Base-by-base conservation (phyloP, 2,888 invertebrate species). In the Anthoptus insignis region DNA sequence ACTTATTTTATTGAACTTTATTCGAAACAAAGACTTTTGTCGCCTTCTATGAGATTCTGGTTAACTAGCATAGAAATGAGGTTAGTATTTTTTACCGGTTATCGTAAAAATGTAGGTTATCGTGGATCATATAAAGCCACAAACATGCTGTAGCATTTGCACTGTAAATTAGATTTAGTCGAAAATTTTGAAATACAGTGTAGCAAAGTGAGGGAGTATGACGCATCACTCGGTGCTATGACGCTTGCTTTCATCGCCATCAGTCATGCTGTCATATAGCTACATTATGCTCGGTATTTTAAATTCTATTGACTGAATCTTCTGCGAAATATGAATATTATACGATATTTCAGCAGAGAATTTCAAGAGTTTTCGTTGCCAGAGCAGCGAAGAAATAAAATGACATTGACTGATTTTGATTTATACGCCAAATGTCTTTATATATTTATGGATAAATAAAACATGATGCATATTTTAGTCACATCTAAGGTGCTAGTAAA, bases 201-300 rank as follows among this genome's bases (percentile, higher is more conserved):
- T 11, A 13, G 66, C 65, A 50, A 64, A 63, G 56, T 64, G 29
- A 67, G 61, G 67, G 73, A 74, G 69, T 73, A 73, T 76, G 76
- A 76, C 74, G 73, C 73, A 72, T 74, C 66, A 60, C 64, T 45
- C 53, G 65, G 61, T 61, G 61, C 63, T 57, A 57, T 67, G 71
- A 68, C 64, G 67, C 56, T 24, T 67, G 52, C 59, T 64, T 70
- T 71, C 70, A 69, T 69, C 69, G 32, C 69, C 71, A 69, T 70
- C 74, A 67, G 66, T 73, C 71, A 73, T 67, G 61, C 60, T 72
- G 63, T 64, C 72, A 72, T 69, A 72, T 73, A 19, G 16, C 8
- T 39, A 74, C 76, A 77, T 72, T 73, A 73, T 69, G 60, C 70
- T 70, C 22, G 29, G 63, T 29, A 64, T 64, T 64, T 64, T 50